Evolutionary conservation across 2,888 invertebrate genomes (phyloP), one percentile per base, ranked within the genome.

Genomic region (Tanytarsus gracilentus): DNA sequence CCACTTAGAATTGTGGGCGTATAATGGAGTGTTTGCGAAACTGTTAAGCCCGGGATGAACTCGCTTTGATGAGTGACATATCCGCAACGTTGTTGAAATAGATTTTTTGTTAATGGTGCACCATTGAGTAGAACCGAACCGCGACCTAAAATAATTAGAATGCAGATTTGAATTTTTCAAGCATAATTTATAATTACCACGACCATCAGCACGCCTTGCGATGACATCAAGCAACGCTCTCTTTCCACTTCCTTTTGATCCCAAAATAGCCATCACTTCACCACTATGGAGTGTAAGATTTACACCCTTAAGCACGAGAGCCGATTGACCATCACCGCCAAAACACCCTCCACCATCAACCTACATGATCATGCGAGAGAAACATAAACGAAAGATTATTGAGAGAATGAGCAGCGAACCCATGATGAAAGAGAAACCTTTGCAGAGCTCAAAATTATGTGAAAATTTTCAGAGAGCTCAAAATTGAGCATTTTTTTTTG

Each of bases 241-340:
- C 71, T 98, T 98, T 1, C 97, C 97, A 66, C 94, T 94, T 11
- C 93, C 94, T 78, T 93, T 93, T 0, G 94, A 93, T 8, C 96
- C 96, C 39, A 95, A 76, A 62, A 96, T 85, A 29, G 95, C 95
- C 68, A 95, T 84, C 58, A 96, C 89, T 73, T 96, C 95, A 4
- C 95, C 95, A 52, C 92, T 90, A 69, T 89, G 87, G 0, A 95
- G 90, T 63, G 86, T 86, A 67, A 95, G 82, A 18, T 90, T 91
- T 5, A 96, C 91, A 76, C 95, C 94, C 73, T 95, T 91, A 11
- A 96, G 79, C 61, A 96, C 92, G 29, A 93, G 81, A 0, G 89
- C 90, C 1, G 86, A 87, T 68, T 87, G 86, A 61, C 88, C 83
- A 25, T 82, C 85, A 0, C 89, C 89, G 44, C 86, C 83, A 62